Base-by-base conservation (phyloP, 1,140 invertebrate genomes). In the Phymorhynchus buccinoides region DNA sequence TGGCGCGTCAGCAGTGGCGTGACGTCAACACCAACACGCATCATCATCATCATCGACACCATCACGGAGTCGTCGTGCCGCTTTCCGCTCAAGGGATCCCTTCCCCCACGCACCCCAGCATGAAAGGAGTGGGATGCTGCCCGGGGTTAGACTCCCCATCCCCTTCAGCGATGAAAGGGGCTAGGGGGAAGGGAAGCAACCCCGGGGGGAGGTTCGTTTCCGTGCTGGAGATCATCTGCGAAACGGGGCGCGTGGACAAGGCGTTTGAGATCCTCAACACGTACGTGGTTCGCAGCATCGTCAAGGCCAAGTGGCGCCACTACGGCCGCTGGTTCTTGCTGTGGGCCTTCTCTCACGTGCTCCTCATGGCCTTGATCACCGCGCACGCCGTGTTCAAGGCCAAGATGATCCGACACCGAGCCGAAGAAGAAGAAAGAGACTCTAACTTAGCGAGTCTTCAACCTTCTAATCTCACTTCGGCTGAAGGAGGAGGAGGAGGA, bases 241-340 rank as follows among this genome's bases (percentile, higher is more conserved):
- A 87, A 62, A 87, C 87, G 27, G 66, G 27, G 62, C 83, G 86
- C n/a, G 71, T 80, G 35, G 62, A 82, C 27, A 35, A 86, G 27
- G 88, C 88, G 6, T 88, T 87, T 48, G 85, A 85, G 42, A 84
- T 90, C 27, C 85, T 90, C 73, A 84, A 85, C 68, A 84, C 85
- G n/a, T 52, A 66, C 37, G 86, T 87, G n/a, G 68, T 90, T 27
- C 78, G 84, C 14, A 83, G 79, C 48, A 85, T 89, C 68, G 88
- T 90, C 56, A 87, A 88, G 84, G 81, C 80, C 84, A 90, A 90
- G 86, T 90, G 88, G 89, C 62, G 75, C 41, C 78, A 78, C 44
- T 89, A 89, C 80, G 39, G 84, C 18, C 73, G 35, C 66, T 85
- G 83, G 56, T 89, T 88, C 85, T 82, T 85, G 48, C 27, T 71